Evolutionary conservation across 1,140 invertebrate species (phyloP), one percentile per base, ranked within the genome.

Genomic region (Ips typographus): DNA sequence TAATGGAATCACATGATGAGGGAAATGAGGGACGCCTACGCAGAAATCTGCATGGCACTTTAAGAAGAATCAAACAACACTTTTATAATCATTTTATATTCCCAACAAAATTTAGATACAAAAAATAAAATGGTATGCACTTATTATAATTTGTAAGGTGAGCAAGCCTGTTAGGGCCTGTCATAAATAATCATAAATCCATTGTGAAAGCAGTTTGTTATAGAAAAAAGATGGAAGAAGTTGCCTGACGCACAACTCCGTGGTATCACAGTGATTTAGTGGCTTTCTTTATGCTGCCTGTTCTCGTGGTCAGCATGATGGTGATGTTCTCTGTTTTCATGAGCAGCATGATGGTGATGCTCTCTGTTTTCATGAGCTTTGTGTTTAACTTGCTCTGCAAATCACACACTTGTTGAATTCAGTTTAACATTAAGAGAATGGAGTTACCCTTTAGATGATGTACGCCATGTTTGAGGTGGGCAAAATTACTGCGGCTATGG

Each of bases 51-150:
- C 22, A 22, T 22, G 22, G 22, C 22, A 22, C 22, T 22, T 22
- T 22, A 22, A 22, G 22, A 22, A 22, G 22, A 22, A 22, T 22
- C 22, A 22, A 22, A 22, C 22, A 22, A 22, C 22, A 22, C 22
- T 22, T 22, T 22, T 22, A 22, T 22, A 22, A 22, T 22, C 22
- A 22, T 22, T 22, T 22, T 22, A 22, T 49, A 49, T 49, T 66
- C 56, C 65, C 65, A 39, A 22, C 40, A 37, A 56, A 36, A 56
- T 56, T 8, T 49, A 52, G 43, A 44, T 66, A 58, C 65, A 66
- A 66, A 66, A 66, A 66, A 66, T 66, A 44, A 66, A 66, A 66
- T 66, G 65, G 65, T 66, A 66, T 66, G 65, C 65, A 66, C 65
- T 66, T 58, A 66, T 58, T n/a, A 40, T 58, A 37, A 40, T 36